These are phyloP conservation scores for Scaptomyza parva DNA, from an alignment of 2,888 invertebrate species.

Conservation along the genomic window DNA sequence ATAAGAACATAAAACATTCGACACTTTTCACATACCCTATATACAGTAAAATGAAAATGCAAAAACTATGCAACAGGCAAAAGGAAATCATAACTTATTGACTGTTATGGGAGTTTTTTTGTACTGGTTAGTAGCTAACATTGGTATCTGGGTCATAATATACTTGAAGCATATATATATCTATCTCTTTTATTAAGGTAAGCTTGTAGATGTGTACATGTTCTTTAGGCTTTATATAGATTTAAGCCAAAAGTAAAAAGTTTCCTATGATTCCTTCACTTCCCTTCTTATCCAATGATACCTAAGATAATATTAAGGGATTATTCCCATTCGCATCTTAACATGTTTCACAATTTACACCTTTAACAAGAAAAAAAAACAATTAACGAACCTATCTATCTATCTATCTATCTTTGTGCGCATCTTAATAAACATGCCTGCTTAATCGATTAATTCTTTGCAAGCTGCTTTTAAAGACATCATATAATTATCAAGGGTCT, in stretches of 20 bases:
- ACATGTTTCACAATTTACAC: not conserved
- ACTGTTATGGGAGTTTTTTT: not conserved
- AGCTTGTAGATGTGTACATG: too few species aligned
- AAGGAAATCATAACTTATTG: not conserved
- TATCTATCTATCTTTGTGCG: not conserved
- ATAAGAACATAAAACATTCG: not conserved
- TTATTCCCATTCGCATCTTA: not conserved
- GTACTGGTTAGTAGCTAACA: not conserved
- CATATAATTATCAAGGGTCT: not conserved
- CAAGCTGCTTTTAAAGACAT: not conserved
- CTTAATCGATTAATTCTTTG: not conserved
- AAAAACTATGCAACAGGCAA: slow-evolving; percentile 4
- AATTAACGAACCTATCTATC: not conserved
- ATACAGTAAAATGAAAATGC: slow-evolving; percentile 6
- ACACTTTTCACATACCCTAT: slow-evolving; percentile 32
- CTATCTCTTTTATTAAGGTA: too few species aligned
- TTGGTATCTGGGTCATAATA: too few species aligned
- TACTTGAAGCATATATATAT: too few species aligned
- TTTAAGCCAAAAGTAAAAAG: too few species aligned
- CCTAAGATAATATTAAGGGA: too few species aligned
- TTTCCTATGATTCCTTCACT: too few species aligned
- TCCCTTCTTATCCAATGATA: too few species aligned
- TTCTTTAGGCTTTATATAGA: too few species aligned
- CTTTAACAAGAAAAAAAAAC: not conserved
- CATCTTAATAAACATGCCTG: not conserved